Evolutionary conservation across 2,113 vertebrate genomes (phyloP), one percentile per base, ranked within the genome.

Genomic region (Upupa epops): DNA sequence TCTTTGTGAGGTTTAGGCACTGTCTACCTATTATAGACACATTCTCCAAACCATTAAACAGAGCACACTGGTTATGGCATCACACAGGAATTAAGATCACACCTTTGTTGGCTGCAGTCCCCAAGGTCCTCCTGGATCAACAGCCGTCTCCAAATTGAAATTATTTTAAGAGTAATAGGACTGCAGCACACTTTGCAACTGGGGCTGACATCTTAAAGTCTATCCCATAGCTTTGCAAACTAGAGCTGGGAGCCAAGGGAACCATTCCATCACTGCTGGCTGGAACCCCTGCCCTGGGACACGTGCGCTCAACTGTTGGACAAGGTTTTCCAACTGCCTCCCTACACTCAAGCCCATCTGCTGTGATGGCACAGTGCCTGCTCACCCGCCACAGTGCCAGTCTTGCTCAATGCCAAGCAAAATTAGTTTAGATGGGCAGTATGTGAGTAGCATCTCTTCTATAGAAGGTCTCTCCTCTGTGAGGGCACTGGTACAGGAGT

Each of bases 341-440:
- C 36, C 86, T 71, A 61, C 24, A 37, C 22, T 79, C 90, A 61
- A 89, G 45, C 81, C 95, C 93, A 95, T 94, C 91, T 96, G 94
- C 76, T 89, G 75, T 1, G 0, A 6, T 90, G 86, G 90, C 94
- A 58, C 1, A 0, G 18, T 6, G 89, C 96, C 96, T 0, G 6
- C 81, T 56, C 1, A 3, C 49, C 58, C 17, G 0, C 3, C 49
- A 52, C 0, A 2, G 31, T 56, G 89, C 89, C 94, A 86, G 51
- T 32, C 28, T 7, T 25, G 19, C 70, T 45, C 7, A 0, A 34
- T 48, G 90, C 93, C 96, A 94, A 94, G 77, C 54, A 95, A 90
- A 97, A 92, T 55, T 59, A 64, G 90, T 77, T 90, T 79, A 48
- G 66, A 88, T 79, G 83, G 87, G 72, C 86, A 90, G 64, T 71